Conservation (phyloP, 1,140 invertebrate genomes). For the Brachionus koreanus region DNA sequence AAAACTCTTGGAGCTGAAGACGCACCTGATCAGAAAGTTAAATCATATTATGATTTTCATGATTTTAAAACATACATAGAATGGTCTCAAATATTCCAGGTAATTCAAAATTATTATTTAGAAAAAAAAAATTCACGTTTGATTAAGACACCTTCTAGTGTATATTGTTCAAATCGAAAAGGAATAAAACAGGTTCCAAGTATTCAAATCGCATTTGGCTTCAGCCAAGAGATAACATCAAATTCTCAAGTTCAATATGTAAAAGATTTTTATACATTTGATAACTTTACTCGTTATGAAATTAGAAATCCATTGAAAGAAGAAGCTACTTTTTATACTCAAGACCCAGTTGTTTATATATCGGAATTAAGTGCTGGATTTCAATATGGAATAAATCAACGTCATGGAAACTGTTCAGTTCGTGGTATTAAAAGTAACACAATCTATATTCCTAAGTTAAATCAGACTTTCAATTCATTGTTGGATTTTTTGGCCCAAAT, state of each 20-base stretch:
- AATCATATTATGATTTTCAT: conserved; percentile 10
- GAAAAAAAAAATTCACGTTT: neutral
- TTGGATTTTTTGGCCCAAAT: neutral
- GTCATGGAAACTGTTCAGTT: conserved; percentile 22
- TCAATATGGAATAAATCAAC: conserved; percentile 21
- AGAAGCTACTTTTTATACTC: neutral
- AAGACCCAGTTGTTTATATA: neutral
- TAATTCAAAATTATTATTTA: neutral
- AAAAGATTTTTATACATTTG: conserved; percentile 11
- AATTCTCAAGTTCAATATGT: conserved; percentile 29
- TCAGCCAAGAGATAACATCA: conserved; percentile 37
- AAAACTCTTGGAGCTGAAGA: neutral
- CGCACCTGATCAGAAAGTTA: neutral
- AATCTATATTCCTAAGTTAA: neutral
- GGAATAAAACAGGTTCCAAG: neutral
- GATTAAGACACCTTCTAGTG: conserved; percentile 7
- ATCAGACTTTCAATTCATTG: neutral
- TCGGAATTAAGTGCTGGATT: neutral
- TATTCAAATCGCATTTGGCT: neutral
- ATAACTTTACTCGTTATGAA: conserved; percentile 25
- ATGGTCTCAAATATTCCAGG: neutral
- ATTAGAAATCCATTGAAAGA: neutral
- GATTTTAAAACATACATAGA: conserved; percentile 7
- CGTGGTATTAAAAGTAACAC: neutral
- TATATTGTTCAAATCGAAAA: conserved; percentile 19